Evolutionary conservation across 23 tunicate species (phyloP).

Genomic region (Clavelina lepadiformis): DNA sequence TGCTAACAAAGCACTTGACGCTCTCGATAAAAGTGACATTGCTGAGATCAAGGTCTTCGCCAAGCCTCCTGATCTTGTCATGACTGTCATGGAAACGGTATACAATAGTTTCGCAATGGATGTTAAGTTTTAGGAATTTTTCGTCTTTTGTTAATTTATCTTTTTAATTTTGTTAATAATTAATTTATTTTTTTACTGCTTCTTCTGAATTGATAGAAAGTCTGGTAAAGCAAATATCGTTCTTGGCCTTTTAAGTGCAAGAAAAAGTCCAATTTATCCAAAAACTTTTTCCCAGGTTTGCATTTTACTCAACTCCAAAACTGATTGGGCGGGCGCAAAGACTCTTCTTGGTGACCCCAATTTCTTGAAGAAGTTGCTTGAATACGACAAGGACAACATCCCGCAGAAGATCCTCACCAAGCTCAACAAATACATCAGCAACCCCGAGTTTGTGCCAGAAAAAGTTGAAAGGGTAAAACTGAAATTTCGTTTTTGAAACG

Average conservation of each 20-base stretch:
- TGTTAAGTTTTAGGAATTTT: no score
- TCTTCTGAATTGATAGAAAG: background rate
- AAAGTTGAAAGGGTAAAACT: constrained; percentile 79
- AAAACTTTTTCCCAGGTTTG: constrained; percentile 42
- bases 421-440: constrained; percentile 80
- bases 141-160: no score
- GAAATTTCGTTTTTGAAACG: background rate
- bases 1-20: constrained; percentile 92
- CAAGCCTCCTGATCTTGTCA: constrained; percentile 91
- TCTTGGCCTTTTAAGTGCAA: background rate
- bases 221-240: background rate
- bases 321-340: constrained; percentile 94
- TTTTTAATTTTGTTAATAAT: no score
- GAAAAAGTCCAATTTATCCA: background rate
- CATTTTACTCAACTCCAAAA: constrained; percentile 62
- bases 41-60: constrained; percentile 92
- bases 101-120: constrained; percentile 1
- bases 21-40: constrained; percentile 91
- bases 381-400: constrained; percentile 97
- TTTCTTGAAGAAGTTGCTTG: constrained; percentile 71
- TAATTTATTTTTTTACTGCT: background rate
- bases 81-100: constrained; percentile 96
- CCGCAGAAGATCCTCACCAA: constrained; percentile 54
- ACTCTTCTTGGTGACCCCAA: constrained; percentile 81
- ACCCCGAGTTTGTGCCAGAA: constrained; percentile 92